These are phyloP conservation scores for Sturnira hondurensis DNA, from an alignment of 2,113 vertebrate genomes.

Conservation along the genomic window DNA sequence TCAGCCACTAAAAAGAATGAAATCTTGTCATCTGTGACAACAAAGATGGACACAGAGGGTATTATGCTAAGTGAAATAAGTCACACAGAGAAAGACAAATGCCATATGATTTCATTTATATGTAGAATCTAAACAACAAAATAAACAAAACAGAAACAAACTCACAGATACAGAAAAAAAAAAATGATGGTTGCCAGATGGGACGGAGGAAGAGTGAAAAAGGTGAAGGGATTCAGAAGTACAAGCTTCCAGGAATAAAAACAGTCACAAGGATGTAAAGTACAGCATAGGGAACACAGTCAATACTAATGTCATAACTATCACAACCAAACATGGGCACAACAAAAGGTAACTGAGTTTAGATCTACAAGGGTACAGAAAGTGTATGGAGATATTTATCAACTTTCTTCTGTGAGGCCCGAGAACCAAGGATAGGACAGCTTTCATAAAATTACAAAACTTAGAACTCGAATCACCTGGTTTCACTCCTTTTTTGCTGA, in stretches of 20 bases:
- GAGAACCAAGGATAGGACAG: background rate
- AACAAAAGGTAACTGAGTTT: background rate
- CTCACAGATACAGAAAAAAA: background rate
- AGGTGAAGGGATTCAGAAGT: background rate
- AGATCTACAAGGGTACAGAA: background rate
- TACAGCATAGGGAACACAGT: background rate
- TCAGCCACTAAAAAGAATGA: background rate
- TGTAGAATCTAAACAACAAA: background rate
- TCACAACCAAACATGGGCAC: background rate
- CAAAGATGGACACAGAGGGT: background rate
- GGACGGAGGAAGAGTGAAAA: background rate
- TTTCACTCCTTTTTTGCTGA: background rate
- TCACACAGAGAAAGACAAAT: background rate
- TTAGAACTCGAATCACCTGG: background rate
- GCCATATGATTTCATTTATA: background rate
- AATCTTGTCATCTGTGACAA: background rate
- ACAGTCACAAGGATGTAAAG: background rate
- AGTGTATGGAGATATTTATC: background rate
- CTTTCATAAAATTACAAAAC: background rate
- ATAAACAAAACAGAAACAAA: background rate
- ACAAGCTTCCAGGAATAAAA: background rate
- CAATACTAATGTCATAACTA: background rate
- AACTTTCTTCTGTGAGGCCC: background rate
- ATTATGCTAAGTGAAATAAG: background rate
- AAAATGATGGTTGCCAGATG: background rate